Conservation (phyloP, 2,888 invertebrate species). For the Panzeria rudis region DNA sequence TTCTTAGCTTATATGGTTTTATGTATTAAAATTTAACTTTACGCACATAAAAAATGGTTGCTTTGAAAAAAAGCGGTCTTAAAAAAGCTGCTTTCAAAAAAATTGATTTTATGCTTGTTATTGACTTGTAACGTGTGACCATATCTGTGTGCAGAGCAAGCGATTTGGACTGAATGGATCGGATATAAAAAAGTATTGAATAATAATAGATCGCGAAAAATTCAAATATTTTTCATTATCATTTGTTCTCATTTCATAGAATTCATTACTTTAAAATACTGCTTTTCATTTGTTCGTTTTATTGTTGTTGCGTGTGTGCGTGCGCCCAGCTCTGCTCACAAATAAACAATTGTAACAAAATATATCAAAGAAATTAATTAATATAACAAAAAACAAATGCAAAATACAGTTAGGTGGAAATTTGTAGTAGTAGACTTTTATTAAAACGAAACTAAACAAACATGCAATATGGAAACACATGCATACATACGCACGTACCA, state of each 20-base stretch:
- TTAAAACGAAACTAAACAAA: slow-evolving; percentile 45
- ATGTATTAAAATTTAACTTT: no score
- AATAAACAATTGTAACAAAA: slow-evolving; percentile 29
- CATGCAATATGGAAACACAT: slow-evolving; percentile 47
- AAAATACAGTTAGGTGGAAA: slow-evolving; percentile 39
- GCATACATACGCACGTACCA: not conserved
- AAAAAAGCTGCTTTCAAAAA: no score
- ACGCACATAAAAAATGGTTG: no score
- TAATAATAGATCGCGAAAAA: no score
- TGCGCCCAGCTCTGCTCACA: slow-evolving; percentile 27
- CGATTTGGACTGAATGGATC: no score
- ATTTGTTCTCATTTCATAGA: not conserved
- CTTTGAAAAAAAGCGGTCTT: no score
- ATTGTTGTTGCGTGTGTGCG: slow-evolving; percentile 16
- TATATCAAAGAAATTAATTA: not conserved
- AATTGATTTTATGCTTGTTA: no score
- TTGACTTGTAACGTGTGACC: no score
- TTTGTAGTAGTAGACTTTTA: not conserved
- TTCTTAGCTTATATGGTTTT: no score
- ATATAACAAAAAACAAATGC: not conserved
- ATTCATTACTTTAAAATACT: slow-evolving; percentile 11
- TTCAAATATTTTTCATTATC: no score
- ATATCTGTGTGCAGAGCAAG: no score
- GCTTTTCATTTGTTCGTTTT: slow-evolving; percentile 1
- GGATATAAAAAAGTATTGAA: no score